Evolutionary conservation across 2,888 invertebrate species (phyloP), one percentile per base, ranked within the genome.

Genomic region (Xestia sexstrigata): DNA sequence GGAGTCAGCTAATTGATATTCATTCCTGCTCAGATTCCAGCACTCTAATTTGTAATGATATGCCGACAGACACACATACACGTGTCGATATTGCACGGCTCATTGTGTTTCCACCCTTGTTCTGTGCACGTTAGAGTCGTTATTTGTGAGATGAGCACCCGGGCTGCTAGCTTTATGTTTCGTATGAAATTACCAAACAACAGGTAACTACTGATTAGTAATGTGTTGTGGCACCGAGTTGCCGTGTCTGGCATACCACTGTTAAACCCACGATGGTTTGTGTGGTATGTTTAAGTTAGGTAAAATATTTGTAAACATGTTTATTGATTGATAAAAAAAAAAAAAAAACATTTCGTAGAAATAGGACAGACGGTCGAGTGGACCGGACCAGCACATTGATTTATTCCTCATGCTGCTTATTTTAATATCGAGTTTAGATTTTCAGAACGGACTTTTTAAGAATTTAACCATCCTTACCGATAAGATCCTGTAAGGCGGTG

Each of bases 1-100:
- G 58, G 30, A 83, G 52, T 35, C 45, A 30, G 39, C 55, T 81
- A 74, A 86, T 83, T 85, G 60, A 86, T 86, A 78, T 80, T 76
- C 75, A 78, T 80, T 76, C 75, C 70, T 69, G 60, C 69, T 45
- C 52, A 69, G 70, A 75, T 68, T 74, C 52, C 55, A 55, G 49
- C n/a, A 52, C 68, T 72, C 52, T 35, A 49, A 58, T 62, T 49
- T 35, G 70, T 63, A 63, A 83, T 49, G 58, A 73, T 42, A 55
- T 49, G 23, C n/a, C 9, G 23, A 55, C 42, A 42, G 45, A 63
- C 35, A 55, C 39, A 47, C 42, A 47, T 15, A 42, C 17, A 13
- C 47, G 35, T 35, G 63, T 42, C 74, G 30, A n/a, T 55, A 49
- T 47, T 39, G 45, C 35, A 15, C 42, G 45, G 13, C 20, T 35